Evolutionary conservation across 2,888 invertebrate species (phyloP).

Genomic region (Cryptocheilus praepositus): DNA sequence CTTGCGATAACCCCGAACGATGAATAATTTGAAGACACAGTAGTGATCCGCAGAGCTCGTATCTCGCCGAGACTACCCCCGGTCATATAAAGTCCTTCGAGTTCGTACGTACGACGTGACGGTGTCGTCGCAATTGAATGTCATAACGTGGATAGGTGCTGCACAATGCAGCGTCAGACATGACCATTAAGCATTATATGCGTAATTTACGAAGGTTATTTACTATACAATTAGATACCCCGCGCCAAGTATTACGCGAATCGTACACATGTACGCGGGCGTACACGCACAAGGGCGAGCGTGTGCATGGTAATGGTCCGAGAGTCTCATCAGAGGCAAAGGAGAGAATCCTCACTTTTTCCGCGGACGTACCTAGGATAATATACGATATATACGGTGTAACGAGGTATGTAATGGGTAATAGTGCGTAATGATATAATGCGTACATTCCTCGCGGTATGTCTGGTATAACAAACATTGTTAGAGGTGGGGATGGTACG

Average conservation of each 20-base stretch:
- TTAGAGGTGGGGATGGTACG: constrained; percentile 38
- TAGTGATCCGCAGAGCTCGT: too few species aligned
- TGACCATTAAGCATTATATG: constrained; percentile 43
- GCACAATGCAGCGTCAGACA: constrained; percentile 36
- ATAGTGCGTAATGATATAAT: constrained; percentile 66
- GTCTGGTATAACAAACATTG: constrained; percentile 57
- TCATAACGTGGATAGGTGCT: constrained; percentile 47
- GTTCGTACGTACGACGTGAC: constrained; percentile 31
- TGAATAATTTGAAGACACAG: too few species aligned
- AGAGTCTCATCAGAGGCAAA: constrained; percentile 47
- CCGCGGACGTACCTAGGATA: constrained; percentile 40
- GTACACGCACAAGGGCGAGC: neutral
- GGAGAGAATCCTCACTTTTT: constrained; percentile 48
- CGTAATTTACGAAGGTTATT: constrained; percentile 55
- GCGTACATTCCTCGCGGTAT: constrained; percentile 57
- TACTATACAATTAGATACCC: constrained; percentile 52
- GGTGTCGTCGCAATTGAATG: constrained; percentile 48
- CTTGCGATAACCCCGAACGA: too few species aligned
- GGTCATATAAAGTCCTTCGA: constrained; percentile 25
- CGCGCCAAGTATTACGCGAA: constrained; percentile 37
- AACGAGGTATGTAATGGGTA: constrained; percentile 66
- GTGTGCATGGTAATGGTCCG: constrained; percentile 50
- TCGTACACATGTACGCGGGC: constrained; percentile 2
- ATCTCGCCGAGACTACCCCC: too few species aligned
- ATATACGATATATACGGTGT: constrained; percentile 58